phyloP scores from a whole-genome alignment of 1,140 invertebrate species.

The Drosophila obscura region DNA sequence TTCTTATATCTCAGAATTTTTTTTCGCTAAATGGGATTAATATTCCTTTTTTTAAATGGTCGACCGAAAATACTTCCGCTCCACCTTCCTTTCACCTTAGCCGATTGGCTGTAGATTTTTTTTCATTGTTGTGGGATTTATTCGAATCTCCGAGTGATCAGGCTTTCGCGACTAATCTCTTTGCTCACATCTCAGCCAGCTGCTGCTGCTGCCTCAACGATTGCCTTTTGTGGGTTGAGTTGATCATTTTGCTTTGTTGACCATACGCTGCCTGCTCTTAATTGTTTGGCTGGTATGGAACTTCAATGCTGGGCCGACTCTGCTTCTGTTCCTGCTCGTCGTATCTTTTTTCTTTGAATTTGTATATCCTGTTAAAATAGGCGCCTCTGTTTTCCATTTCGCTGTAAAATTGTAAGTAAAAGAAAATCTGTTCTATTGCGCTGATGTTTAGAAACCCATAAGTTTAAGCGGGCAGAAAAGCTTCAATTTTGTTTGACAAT shows the following conservation, averaged over 20 bases:
- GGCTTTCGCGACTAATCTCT: constrained; percentile 44
- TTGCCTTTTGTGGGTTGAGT: constrained; percentile 74
- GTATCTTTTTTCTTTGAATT: constrained; percentile 40
- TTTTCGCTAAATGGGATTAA: constrained; percentile 66
- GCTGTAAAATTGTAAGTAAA: constrained; percentile 56
- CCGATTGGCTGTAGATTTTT: not conserved
- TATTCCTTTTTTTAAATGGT: constrained; percentile 26
- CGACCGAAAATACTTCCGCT: constrained; percentile 23
- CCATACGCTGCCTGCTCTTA: too few relatives aligned
- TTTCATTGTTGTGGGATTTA: not conserved
- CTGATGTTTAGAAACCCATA: too few relatives aligned
- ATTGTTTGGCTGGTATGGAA: constrained; percentile 11
- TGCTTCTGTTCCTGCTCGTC: not conserved
- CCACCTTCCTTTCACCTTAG: constrained; percentile 1
- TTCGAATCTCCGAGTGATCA: constrained; percentile 2
- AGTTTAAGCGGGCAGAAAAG: too few relatives aligned
- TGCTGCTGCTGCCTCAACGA: constrained; percentile 37
- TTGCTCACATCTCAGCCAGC: constrained; percentile 51
- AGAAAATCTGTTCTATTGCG: too few relatives aligned
- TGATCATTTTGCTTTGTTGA: constrained; percentile 49
- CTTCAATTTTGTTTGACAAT: too few relatives aligned
- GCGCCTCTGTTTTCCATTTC: constrained; percentile 40
- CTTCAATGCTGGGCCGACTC: constrained; percentile 40
- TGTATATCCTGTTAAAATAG: constrained; percentile 74
- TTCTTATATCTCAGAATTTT: constrained; percentile 17